Conservation (phyloP, 2,797 vertebrate species). For the Uromys caudimaculatus region DNA sequence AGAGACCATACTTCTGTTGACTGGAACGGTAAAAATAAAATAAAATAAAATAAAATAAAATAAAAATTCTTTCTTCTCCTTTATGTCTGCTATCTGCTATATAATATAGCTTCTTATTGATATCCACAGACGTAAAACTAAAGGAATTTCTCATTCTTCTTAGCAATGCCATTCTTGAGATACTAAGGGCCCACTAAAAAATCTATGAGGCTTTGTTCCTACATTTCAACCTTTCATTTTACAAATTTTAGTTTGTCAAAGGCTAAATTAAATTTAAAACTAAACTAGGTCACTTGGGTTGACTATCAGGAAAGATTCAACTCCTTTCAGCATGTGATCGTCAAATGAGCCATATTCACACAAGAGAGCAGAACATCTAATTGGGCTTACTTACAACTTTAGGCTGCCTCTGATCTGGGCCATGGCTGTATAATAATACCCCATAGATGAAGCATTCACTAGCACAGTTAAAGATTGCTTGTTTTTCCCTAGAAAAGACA, state of each 20-base stretch:
- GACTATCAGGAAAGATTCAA: constrained; percentile 42
- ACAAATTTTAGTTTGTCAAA: constrained; percentile 37
- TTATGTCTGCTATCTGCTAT: background rate
- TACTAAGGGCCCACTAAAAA: constrained; percentile 26
- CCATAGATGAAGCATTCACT: constrained; percentile 55
- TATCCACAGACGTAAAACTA: background rate
- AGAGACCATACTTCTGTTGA: background rate
- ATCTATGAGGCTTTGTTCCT: background rate
- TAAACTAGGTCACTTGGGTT: constrained; percentile 3
- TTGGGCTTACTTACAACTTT: constrained; percentile 60
- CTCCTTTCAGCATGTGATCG: constrained; percentile 17
- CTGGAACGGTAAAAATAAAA: constrained; percentile 37
- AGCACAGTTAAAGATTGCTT: background rate
- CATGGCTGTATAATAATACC: constrained; percentile 8
- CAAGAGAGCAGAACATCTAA: constrained; percentile 11
- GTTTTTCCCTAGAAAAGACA: constrained; percentile 34
- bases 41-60: too few relatives aligned
- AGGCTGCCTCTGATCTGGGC: background rate
- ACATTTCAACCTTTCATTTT: constrained; percentile 5
- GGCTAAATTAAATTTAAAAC: constrained; percentile 38
- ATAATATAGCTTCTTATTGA: constrained; percentile 14
- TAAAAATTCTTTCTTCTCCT: background rate
- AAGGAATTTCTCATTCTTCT: constrained; percentile 14
- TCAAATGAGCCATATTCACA: constrained; percentile 44
- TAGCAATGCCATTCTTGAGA: constrained; percentile 34